Evolutionary conservation across 2,888 invertebrate genomes (phyloP), one percentile per base, ranked within the genome.

Genomic region (Didymodactylos carnosus): DNA sequence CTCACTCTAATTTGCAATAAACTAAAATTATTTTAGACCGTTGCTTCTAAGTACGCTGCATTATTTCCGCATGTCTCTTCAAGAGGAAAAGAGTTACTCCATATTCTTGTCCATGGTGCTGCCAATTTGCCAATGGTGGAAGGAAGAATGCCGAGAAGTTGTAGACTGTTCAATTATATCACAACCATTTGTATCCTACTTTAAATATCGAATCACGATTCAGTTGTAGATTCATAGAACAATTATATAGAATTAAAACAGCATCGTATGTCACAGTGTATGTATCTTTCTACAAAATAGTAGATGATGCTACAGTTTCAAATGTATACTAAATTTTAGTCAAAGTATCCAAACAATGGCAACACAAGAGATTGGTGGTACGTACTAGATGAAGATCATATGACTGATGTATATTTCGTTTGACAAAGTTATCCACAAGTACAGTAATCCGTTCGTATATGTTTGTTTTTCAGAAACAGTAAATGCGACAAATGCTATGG

Each of bases 51-150:
- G 35, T 62, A 62, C 35, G 35, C 35, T 19, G 62, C 35, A 62
- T 62, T 62, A 35, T 62, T 74, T 53, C 41, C 74, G 23, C 81
- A 80, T 76, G 80, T 81, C 23, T 77, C 81, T 11, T 70, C 75
- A 16, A 76, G 77, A 39, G 80, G 81, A 23, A 77, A 76, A 39
- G 80, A 82, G 73, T 78, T 80, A 49, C 76, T 82, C 46, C 79
- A 79, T 72, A 77, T 81, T 39, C 78, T 81, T 19, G 40, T 81
- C 7, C 81, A 82, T 75, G 80, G 80, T 41, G 80, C 80, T 23
- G 78, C 77, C 62, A 79, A 78, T 75, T 76, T 82, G 10, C 81
- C 81, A 6, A 76, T 78, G 1, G 75, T 76, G 3, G 77, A 78
- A 13, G 79, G 79, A 25, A 76, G 75, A 51, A 76, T 77, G 3